phyloP scores from a whole-genome alignment of 2,888 invertebrate genomes.

The Leucania comma region DNA sequence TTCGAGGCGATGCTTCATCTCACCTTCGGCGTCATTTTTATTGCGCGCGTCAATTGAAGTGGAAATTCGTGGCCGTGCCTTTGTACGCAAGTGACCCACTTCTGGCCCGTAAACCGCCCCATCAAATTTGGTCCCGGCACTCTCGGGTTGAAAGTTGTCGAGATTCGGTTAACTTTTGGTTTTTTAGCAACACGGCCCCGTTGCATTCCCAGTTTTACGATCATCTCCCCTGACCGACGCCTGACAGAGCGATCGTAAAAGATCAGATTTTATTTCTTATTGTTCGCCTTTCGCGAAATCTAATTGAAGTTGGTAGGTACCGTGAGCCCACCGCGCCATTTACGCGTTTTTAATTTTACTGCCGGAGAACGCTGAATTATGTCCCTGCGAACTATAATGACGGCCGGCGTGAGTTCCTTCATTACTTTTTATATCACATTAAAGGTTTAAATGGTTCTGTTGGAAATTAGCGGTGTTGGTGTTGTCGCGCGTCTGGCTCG shows the following conservation, averaged over 20 bases:
- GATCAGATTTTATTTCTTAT: constrained; percentile 90
- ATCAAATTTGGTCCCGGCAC: constrained; percentile 81
- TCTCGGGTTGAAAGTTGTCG: constrained; percentile 76
- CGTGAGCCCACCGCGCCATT: constrained; percentile 79
- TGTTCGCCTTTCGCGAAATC: constrained; percentile 90
- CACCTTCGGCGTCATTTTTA: constrained; percentile 67
- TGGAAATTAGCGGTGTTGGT: constrained; percentile 55
- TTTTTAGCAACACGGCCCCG: constrained; percentile 83
- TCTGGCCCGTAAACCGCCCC: constrained; percentile 83
- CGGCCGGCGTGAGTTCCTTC: constrained; percentile 79
- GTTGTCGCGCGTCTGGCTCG: constrained; percentile 18
- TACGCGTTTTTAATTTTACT: constrained; percentile 89
- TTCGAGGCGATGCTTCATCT: constrained; percentile 54
- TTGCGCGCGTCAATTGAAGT: constrained; percentile 65
- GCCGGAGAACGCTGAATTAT: constrained; percentile 82
- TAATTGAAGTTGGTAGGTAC: constrained; percentile 86
- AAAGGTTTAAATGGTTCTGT: constrained; percentile 76
- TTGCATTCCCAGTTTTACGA: constrained; percentile 89
- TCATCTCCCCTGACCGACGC: constrained; percentile 83
- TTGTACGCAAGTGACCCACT: constrained; percentile 83
- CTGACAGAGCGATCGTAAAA: constrained; percentile 88
- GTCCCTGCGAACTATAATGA: constrained; percentile 79
- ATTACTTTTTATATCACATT: constrained; percentile 86
- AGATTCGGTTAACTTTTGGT: constrained; percentile 79
- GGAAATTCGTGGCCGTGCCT: constrained; percentile 65